Evolutionary conservation across 2,888 invertebrate genomes (phyloP).

Genomic region (Timema cristinae): DNA sequence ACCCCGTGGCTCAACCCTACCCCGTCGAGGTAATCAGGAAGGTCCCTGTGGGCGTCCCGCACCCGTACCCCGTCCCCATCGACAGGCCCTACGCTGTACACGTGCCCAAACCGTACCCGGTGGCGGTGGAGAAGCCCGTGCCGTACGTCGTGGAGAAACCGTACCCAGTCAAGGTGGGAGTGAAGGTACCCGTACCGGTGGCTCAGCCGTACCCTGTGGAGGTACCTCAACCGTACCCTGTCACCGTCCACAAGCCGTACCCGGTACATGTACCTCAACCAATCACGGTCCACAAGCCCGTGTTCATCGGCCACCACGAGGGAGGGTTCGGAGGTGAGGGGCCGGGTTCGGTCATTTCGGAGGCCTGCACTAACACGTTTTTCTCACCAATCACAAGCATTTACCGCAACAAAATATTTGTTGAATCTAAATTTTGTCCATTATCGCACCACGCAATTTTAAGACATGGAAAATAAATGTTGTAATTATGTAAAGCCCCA

Average conservation of each 20-base stretch:
- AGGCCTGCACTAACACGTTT: background rate
- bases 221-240: conserved; percentile 46
- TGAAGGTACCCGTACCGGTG: conserved; percentile 45
- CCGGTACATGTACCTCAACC: conserved; percentile 57
- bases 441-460: too few relatives aligned
- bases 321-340: background rate
- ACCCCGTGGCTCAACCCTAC: conserved; percentile 40
- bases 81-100: conserved; percentile 42
- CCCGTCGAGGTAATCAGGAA: conserved; percentile 42
- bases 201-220: conserved; percentile 39
- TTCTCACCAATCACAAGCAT: too few relatives aligned
- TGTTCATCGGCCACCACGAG: conserved; percentile 43
- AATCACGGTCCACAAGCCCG: conserved; percentile 55
- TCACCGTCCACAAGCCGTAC: conserved; percentile 54
- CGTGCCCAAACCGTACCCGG: conserved; percentile 42
- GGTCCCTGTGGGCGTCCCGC: conserved; percentile 46
- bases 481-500: too few relatives aligned
- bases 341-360: conserved; percentile 6
- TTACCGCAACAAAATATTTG: too few relatives aligned
- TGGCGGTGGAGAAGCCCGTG: conserved; percentile 39
- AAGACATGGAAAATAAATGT: too few relatives aligned
- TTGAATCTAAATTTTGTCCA: too few relatives aligned
- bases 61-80: conserved; percentile 49
- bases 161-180: conserved; percentile 50
- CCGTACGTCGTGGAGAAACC: conserved; percentile 40